Conservation (phyloP, 2,797 vertebrate species). For the Buphagus erythrorhynchus region DNA sequence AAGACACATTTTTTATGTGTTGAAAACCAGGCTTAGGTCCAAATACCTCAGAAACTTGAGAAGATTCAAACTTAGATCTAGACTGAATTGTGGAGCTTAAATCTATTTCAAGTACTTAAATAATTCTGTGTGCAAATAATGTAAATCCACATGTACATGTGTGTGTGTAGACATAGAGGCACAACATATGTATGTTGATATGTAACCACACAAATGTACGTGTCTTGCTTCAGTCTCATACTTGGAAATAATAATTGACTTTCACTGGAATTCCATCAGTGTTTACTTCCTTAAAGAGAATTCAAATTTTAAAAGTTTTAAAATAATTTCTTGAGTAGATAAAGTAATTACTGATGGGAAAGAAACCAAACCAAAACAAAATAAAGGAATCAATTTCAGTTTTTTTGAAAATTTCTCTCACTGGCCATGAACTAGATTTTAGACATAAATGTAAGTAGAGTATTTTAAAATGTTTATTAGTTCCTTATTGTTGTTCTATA, state of each 20-base stretch:
- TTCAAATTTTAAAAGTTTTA: not conserved
- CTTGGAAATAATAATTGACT: not conserved
- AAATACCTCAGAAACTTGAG: not conserved
- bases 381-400: not conserved
- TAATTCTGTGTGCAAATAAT: not conserved
- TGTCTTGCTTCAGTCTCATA: not conserved
- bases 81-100: not conserved
- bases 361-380: not conserved
- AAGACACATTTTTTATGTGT: not conserved
- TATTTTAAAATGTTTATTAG: not conserved
- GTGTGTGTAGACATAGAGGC: not conserved
- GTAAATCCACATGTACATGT: not conserved
- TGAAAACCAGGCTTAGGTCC: not conserved
- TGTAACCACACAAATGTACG: not conserved
- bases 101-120: not conserved
- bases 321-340: not conserved
- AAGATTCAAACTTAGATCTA: not conserved
- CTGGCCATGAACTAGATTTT: not conserved
- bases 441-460: not conserved
- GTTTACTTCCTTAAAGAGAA: not conserved
- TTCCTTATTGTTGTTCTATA: not conserved
- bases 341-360: not conserved
- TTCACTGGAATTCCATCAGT: not conserved
- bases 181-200: not conserved
- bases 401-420: not conserved